These are phyloP conservation scores for Diaphora mendica DNA, from an alignment of 2,888 invertebrate species.

Conservation along the genomic window DNA sequence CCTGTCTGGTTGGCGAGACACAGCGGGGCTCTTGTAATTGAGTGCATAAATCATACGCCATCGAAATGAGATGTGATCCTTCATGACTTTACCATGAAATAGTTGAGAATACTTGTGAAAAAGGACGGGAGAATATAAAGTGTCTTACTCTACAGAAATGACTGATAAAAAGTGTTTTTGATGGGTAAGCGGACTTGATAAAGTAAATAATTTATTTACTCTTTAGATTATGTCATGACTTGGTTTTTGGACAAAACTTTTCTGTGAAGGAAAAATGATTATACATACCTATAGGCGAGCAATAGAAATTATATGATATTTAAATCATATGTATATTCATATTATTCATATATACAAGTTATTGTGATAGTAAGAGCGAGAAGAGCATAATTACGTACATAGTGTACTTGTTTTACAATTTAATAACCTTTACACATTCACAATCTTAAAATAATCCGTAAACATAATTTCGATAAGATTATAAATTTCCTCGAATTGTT, in stretches of 20 bases:
- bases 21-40: conserved; percentile 76
- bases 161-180: conserved; percentile 48
- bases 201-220: conserved; percentile 19
- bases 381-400: too few relatives aligned
- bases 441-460: too few relatives aligned
- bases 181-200: conserved; percentile 35
- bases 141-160: conserved; percentile 32
- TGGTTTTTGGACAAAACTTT: background rate
- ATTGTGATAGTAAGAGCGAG: too few relatives aligned
- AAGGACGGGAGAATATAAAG: conserved; percentile 40
- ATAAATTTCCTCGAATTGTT: too few relatives aligned
- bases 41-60: conserved; percentile 77
- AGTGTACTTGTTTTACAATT: too few relatives aligned
- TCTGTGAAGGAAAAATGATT: background rate
- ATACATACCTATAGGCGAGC: background rate
- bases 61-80: conserved; percentile 74
- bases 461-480: too few relatives aligned
- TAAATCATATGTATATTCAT: too few relatives aligned
- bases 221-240: conserved; percentile 1
- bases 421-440: too few relatives aligned
- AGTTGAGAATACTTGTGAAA: conserved; percentile 49
- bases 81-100: conserved; percentile 60
- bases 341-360: too few relatives aligned
- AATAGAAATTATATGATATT: background rate
- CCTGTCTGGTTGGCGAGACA: conserved; percentile 40